Conservation (phyloP, 2,797 vertebrate genomes). For the Phrynocephalus forsythii region DNA sequence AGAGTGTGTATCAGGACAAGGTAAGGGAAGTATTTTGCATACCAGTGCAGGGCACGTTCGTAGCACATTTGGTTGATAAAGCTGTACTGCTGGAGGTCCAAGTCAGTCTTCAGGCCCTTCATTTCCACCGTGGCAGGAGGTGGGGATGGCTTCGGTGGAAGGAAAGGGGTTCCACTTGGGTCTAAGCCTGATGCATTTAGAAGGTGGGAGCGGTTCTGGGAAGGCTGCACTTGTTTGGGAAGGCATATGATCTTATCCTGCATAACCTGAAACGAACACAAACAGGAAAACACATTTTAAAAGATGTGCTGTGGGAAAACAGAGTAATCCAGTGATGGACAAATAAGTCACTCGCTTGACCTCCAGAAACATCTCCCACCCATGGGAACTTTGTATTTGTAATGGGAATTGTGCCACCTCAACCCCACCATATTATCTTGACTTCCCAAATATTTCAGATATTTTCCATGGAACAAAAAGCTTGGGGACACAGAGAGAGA, state of each 20-base stretch:
- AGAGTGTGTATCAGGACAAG: slow-evolving; percentile 97
- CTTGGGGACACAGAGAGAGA: neutral
- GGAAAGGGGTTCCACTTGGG: slow-evolving; percentile 73
- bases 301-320: slow-evolving; percentile 35
- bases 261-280: slow-evolving; percentile 90
- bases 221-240: slow-evolving; percentile 83
- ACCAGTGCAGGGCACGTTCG: slow-evolving; percentile 96
- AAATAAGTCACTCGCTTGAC: neutral
- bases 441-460: neutral
- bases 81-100: slow-evolving; percentile 97
- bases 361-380: neutral
- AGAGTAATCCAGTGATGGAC: neutral
- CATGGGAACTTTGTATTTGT: neutral
- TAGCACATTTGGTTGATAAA: slow-evolving; percentile 99
- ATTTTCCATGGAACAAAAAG: neutral
- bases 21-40: slow-evolving; percentile 98
- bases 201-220: slow-evolving; percentile 80
- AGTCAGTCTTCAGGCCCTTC: slow-evolving; percentile 92
- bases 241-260: slow-evolving; percentile 99
- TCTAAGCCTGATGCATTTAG: slow-evolving; percentile 74
- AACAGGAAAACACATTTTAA: slow-evolving; percentile 59
- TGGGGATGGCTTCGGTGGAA: slow-evolving; percentile 75
- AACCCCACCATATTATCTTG: neutral
- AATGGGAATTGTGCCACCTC: neutral
- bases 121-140: slow-evolving; percentile 85